Evolutionary conservation across 2,797 vertebrate species (phyloP).

Genomic region (Euphonia xanthogaster): DNA sequence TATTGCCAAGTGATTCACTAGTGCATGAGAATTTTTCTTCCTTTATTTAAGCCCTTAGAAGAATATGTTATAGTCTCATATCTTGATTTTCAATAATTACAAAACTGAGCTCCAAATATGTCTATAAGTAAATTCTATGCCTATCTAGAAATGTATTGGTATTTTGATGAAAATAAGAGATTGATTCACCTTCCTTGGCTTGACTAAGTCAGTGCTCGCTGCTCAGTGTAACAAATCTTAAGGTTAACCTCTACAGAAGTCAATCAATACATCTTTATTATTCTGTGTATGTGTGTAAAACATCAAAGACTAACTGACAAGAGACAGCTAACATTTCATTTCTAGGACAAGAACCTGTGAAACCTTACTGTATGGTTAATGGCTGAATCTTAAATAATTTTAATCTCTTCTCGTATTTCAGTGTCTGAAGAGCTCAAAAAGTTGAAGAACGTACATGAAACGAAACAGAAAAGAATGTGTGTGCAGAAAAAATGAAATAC

Average conservation of each 20-base stretch:
- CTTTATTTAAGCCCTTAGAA: neutral
- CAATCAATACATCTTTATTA: conserved; percentile 63
- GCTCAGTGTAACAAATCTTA: conserved; percentile 57
- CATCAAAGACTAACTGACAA: conserved; percentile 52
- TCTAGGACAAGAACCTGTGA: conserved; percentile 1
- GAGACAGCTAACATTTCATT: conserved; percentile 48
- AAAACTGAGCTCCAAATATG: neutral
- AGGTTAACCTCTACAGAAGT: conserved; percentile 59
- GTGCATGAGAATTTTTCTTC: neutral
- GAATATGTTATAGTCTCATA: neutral
- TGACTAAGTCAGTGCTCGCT: conserved; percentile 5
- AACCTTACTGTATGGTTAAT: neutral
- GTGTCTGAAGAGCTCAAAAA: neutral
- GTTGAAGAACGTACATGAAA: neutral
- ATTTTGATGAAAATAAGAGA: conserved; percentile 17
- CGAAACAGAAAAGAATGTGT: neutral
- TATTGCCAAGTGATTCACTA: neutral
- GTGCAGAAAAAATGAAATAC: neutral
- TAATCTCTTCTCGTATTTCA: neutral
- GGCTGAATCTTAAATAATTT: conserved; percentile 15
- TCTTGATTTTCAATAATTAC: neutral
- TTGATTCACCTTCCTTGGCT: conserved; percentile 14
- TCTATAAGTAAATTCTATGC: neutral
- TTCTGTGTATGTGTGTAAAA: conserved; percentile 50
- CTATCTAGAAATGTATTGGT: neutral